Base-by-base conservation (phyloP, 2,888 invertebrate species). In the Tenodera sinensis region DNA sequence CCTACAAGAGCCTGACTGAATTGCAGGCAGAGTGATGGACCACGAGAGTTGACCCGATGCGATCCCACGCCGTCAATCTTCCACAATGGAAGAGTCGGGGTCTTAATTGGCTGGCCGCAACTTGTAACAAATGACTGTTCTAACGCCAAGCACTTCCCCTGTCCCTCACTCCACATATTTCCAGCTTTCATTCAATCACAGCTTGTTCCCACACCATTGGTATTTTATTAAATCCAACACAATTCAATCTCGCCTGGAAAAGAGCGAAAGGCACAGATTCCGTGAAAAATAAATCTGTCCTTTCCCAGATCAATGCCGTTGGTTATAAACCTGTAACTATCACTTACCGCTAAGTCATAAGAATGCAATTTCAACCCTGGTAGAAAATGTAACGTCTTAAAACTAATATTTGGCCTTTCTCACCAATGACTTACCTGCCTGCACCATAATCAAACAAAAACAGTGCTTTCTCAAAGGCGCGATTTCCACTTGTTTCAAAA, bases 41-140 rank as follows among this genome's bases (percentile, higher is more conserved):
- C 54, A 71, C 54, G 25, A 71, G 54, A 71, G 54, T 71, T 71
- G 54, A 71, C 54, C 54, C 54, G 20, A 71, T 71, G 54, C 20
- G 54, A 71, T 25, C 54, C 54, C 54, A 71, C 54, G 54, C 54
- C 54, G 54, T 71, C 54, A 71, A 71, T 71, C 54, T 71, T 71
- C 54, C 54, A 71, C 54, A 71, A 20, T 71, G 54, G 54, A 71
- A 71, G 54, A 71, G 54, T 71, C 54, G 54, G 54, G 25, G 54
- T 25, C 54, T 71, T 71, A 71, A 71, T 86, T 81, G 25, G 20
- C 81, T 54, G 42, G 54, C 42, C 12, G 47, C 47, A 85, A 27
- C 85, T 28, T 20, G 71, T 86, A 81, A 86, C 86, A 86, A 86
- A 86, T 86, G 81, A n/a, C 71, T 81, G 86, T 81, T 86, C 86